Evolutionary conservation across 2,888 invertebrate species (phyloP), one percentile per base, ranked within the genome.

Genomic region (Metallyticus violacea): DNA sequence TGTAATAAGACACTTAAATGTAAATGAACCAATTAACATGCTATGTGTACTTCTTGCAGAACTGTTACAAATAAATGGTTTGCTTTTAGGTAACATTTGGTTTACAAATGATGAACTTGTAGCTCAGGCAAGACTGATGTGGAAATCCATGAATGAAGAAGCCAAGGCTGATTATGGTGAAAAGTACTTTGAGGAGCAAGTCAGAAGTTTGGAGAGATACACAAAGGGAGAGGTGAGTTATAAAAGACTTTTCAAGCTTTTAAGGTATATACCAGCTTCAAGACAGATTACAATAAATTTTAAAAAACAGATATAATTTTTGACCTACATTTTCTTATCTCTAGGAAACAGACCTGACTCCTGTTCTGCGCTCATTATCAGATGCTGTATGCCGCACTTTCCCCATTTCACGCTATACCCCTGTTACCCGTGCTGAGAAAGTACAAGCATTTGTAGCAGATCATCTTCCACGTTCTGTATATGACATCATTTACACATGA

Each of bases 381-480:
- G 97, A 97, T 91, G 95, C 96, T 86, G 95, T 96, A 81, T 94
- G 95, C 83, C 95, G 97, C 90, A 96, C 97, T 86, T 97, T 97
- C 93, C 97, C 97, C 26, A 94, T 97, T 92, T 93, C 95, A 27
- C 95, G 96, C 92, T 97, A 97, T 92, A 97, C 97, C 3, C 97
- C 97, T 1, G 96, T 97, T 79, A 96, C 96, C 1, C 94, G 95
- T 81, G 93, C 94, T 83, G 97, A 97, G 92, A 96, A 96, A 91
- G 92, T 97, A 84, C 96, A 97, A 93, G 95, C 96, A 84, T 93
- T 97, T 89, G 93, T 97, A 88, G 96, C 97, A 88, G 96, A 97
- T 90, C 96, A 97, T 91, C 93, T 97, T 91, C 96, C 97, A 3
- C 94, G 95, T 89, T 95, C 96, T 26, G 93, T 97, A 89, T 97